Conservation (phyloP, 2,113 vertebrate genomes). For the Baryphthengus martii region DNA sequence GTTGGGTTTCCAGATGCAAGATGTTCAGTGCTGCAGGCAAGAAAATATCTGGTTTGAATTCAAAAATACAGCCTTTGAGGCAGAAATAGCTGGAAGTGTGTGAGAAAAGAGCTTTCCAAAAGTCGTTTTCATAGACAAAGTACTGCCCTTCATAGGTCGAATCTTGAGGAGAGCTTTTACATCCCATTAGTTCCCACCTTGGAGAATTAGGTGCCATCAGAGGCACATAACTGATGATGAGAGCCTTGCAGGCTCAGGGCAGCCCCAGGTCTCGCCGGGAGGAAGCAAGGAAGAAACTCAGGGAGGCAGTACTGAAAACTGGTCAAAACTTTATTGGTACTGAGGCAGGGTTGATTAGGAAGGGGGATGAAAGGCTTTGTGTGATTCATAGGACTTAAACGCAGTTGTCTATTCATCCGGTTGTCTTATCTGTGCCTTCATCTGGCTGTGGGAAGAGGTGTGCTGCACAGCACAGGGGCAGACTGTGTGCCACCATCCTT, state of each 20-base stretch:
- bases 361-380: background rate
- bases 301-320: background rate
- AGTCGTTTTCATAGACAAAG: background rate
- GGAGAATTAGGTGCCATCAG: background rate
- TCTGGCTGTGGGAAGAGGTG: slow-evolving; percentile 42
- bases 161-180: background rate
- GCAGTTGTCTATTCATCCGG: slow-evolving; percentile 24
- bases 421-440: slow-evolving; percentile 26
- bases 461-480: slow-evolving; percentile 3
- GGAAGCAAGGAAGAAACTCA: background rate
- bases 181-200: background rate
- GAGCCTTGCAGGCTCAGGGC: background rate
- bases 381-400: slow-evolving; percentile 19
- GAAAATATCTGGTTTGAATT: background rate
- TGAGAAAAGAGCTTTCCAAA: background rate
- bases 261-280: accelerated
- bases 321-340: slow-evolving; percentile 36
- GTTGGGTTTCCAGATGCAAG: background rate
- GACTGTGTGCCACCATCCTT: background rate
- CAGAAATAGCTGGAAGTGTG: background rate
- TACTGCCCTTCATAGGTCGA: background rate
- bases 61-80: background rate
- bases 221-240: accelerated
- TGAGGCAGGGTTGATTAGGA: slow-evolving; percentile 2
- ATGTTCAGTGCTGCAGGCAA: slow-evolving; percentile 10